Percentiles rank a stretch among this genome's conserved stretches.
Evolutionary conservation across 2,797 vertebrate genomes (phyloP).

Genomic region (Megaceryle alcyon): DNA sequence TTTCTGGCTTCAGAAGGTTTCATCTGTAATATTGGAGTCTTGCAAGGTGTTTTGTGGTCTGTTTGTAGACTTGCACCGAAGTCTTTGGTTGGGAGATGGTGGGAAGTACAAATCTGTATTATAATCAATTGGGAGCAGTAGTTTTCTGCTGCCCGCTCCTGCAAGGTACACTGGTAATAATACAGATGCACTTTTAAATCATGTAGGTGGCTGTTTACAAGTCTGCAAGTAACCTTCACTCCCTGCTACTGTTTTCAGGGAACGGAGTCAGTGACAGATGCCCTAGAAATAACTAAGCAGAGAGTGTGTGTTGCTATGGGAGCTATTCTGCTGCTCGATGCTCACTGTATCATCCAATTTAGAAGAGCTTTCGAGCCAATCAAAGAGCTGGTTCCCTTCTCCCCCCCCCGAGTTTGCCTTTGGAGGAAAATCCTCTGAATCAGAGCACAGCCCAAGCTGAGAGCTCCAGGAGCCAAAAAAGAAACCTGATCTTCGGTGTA

Average conservation of each 20-base stretch:
- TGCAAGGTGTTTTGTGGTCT: background rate
- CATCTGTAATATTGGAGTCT: background rate
- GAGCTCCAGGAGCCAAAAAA: background rate
- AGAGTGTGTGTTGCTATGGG: conserved; percentile 64
- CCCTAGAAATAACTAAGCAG: conserved; percentile 53
- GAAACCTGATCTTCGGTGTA: background rate
- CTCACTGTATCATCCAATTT: conserved; percentile 25
- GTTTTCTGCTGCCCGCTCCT: conserved; percentile 6
- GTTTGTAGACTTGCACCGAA: background rate
- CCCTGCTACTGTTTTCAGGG: background rate
- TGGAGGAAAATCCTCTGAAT: conserved; percentile 9
- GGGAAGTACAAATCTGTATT: background rate
- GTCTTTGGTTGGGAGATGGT: background rate
- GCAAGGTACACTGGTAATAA: background rate
- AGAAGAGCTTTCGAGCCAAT: conserved; percentile 24
- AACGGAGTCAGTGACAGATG: conserved; percentile 35
- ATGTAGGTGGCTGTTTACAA: background rate
- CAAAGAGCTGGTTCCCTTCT: background rate
- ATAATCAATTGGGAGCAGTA: background rate
- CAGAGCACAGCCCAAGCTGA: background rate
- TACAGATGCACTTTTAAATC: background rate
- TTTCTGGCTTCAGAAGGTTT: background rate
- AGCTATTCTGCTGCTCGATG: conserved; percentile 39
- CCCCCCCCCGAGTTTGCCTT: background rate
- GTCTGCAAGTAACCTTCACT: conserved; percentile 7